A percentile compares a stretch with the other conserved stretches of the same genome.
phyloP scores from a whole-genome alignment of 53 echinoderm and acorn worm species.

The Mesocentrotus franciscanus region DNA sequence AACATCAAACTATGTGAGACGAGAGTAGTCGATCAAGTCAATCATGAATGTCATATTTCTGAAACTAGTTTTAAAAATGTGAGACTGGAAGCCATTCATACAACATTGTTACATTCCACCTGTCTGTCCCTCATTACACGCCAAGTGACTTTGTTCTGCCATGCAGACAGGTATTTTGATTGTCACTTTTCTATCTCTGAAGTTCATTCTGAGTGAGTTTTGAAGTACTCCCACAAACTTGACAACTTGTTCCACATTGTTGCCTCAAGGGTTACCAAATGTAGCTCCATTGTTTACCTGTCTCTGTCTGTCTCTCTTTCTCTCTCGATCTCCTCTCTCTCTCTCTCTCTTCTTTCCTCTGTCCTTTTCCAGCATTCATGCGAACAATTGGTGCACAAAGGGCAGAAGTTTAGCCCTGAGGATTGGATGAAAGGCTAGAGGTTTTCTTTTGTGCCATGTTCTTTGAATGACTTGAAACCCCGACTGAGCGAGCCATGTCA shows the following conservation, averaged over 20 bases:
- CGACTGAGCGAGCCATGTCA: conserved; percentile 8
- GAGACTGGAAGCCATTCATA: background rate
- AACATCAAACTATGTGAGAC: too few species aligned
- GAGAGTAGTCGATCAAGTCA: too few species aligned
- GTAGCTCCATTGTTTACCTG: background rate
- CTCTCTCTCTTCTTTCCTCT: background rate
- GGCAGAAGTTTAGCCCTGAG: conserved; percentile 7
- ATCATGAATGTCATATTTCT: too few species aligned
- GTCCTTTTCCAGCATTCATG: background rate
- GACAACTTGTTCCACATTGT: conserved; percentile 29
- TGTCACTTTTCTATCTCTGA: background rate
- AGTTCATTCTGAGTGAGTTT: background rate
- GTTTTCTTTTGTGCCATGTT: conserved; percentile 8
- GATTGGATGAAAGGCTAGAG: background rate
- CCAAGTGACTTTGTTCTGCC: background rate
- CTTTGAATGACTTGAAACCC: background rate
- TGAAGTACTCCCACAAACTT: conserved; percentile 30
- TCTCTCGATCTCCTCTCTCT: too few species aligned
- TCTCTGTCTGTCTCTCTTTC: background rate
- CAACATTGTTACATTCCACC: background rate
- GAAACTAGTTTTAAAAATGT: too few species aligned
- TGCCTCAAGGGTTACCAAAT: conserved; percentile 7
- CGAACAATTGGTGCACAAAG: conserved; percentile 39
- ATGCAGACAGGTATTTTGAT: background rate
- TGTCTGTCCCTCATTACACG: background rate